Conservation (phyloP, 2,888 invertebrate species). For the Scrobipalpa atriplicella region DNA sequence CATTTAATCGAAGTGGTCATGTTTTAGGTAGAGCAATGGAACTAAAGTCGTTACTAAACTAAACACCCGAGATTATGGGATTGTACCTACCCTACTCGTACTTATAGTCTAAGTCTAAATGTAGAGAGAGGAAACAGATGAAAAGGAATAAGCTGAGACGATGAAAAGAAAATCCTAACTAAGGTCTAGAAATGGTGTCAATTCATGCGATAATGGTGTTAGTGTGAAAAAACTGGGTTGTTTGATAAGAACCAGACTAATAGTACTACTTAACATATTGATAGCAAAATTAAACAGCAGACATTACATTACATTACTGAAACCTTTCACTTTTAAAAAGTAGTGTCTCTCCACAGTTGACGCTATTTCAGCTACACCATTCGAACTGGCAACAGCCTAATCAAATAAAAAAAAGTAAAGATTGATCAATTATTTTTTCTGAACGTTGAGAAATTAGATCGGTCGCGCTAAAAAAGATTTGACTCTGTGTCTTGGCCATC, state of each 20-base stretch:
- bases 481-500: conserved; percentile 18
- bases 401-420: conserved; percentile 9
- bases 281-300: not conserved
- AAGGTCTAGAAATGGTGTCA: no score
- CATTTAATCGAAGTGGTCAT: no score
- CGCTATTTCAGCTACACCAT: conserved; percentile 6
- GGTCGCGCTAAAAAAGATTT: conserved; percentile 21
- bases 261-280: not conserved
- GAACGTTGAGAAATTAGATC: conserved; percentile 13
- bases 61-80: no score
- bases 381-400: conserved; percentile 8
- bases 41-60: no score
- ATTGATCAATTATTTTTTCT: conserved; percentile 21
- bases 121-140: no score
- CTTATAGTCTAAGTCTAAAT: no score
- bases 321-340: conserved; percentile 11
- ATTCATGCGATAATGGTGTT: not conserved
- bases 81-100: no score
- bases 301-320: not conserved
- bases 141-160: no score
- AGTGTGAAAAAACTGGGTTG: not conserved
- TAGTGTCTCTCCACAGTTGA: not conserved
- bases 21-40: no score
- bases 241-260: no score
- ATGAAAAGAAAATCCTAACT: no score